Base-by-base conservation (phyloP, 2,888 invertebrate species). In the Orchesella flavescens region DNA sequence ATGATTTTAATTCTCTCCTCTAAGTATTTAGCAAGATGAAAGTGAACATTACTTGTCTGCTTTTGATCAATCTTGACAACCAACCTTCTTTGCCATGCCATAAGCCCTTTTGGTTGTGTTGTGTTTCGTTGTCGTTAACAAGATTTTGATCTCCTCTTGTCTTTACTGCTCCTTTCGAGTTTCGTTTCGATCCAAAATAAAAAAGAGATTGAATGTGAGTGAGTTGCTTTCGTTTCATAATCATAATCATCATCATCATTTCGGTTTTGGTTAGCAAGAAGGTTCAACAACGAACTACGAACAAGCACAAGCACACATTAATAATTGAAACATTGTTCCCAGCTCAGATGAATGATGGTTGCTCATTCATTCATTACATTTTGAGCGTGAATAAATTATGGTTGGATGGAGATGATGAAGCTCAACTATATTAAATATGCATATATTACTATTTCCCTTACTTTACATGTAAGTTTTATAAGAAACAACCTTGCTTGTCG, bases 401-500 rank as follows among this genome's bases (percentile, higher is more conserved):
- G 34, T 34, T 34, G 34, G 34, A 34, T 34, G 34, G 34, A 34
- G 34, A 2, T 34, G 34, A 34, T 34, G 34, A 7, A 34, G 34
- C 34, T 34, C 2, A 7, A 7, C 34, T 34, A 7, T 34, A 34
- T 34, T 34, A 34, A n/a, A n/a, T n/a, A n/a, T n/a, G n/a, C n/a
- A n/a, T n/a, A n/a, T n/a, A n/a, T n/a, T n/a, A n/a, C n/a, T n/a
- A n/a, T n/a, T n/a, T n/a, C n/a, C n/a, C n/a, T n/a, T n/a, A n/a
- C n/a, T n/a, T n/a, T n/a, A n/a, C n/a, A n/a, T n/a, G n/a, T n/a
- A n/a, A n/a, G n/a, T n/a, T n/a, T 7, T 34, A 34, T 34, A 34
- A 4, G 34, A 34, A 7, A 2, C 34, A 34, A 34, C 49, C 49
- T 57, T 80, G 84, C 49, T 57, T 80, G 84, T 72, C 84, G 84